Conservation (phyloP, 2,113 vertebrate species). For the Notechis scutatus region DNA sequence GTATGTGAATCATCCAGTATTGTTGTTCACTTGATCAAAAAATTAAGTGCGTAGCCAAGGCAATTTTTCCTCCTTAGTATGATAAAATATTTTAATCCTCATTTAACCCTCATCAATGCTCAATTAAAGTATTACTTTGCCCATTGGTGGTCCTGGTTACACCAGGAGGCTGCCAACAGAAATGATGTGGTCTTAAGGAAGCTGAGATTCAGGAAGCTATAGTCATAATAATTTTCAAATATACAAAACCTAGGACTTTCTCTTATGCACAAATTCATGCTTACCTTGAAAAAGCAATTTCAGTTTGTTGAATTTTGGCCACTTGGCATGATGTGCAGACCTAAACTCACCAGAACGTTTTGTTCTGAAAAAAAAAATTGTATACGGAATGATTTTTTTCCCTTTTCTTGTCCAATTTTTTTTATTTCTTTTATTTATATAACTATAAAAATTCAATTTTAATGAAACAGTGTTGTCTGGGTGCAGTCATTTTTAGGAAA, state of each 20-base stretch:
- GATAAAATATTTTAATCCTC: not conserved
- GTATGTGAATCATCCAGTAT: not conserved
- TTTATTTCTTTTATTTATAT: too few relatives aligned
- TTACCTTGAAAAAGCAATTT: not conserved
- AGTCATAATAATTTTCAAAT: conserved; percentile 9
- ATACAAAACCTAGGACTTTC: not conserved
- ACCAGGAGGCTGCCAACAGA: not conserved
- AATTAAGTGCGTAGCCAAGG: not conserved
- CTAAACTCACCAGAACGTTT: not conserved
- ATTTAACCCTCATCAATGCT: not conserved
- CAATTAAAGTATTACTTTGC: not conserved
- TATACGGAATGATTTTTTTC: not conserved
- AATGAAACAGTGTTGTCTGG: too few relatives aligned
- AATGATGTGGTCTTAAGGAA: not conserved
- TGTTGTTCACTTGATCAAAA: conserved; percentile 2
- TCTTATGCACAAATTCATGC: not conserved
- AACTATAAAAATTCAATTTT: too few relatives aligned
- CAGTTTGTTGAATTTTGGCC: not conserved
- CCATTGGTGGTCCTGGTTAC: not conserved
- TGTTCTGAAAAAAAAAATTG: not conserved
- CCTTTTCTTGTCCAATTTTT: too few relatives aligned
- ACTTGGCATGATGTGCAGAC: not conserved
- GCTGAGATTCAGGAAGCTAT: not conserved
- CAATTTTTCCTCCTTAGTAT: not conserved
- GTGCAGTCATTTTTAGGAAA: too few relatives aligned